Base-by-base conservation (phyloP, 2,113 vertebrate species). In the Tinamus guttatus region DNA sequence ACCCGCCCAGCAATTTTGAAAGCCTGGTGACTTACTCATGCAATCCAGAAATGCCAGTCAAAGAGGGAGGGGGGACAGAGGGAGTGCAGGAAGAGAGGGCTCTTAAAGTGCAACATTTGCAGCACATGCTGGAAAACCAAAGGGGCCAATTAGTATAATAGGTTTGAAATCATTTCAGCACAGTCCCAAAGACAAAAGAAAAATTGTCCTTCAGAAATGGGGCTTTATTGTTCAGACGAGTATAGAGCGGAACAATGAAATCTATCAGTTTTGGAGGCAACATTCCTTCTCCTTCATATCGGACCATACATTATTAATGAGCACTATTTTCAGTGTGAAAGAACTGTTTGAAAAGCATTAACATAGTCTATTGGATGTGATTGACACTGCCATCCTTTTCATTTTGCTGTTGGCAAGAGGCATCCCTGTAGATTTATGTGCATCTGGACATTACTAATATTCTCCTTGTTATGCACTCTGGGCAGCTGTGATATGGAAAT, bases 311-410 rank as follows among this genome's bases (percentile, higher is more conserved):
- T 98, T 98, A 98, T 98, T 98, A 98, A 98, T 98, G 96, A 98
- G 95, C 93, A 96, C 96, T 97, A 97, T 98, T 98, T 98, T 97
- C 45, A 12, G 95, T 96, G 97, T 97, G 98, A 98, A 98, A 98
- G 97, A 97, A 93, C 95, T 98, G 98, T 98, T 98, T 98, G 98
- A 98, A 98, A 98, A 98, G 97, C 97, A 97, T 98, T 98, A 98
- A 97, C 98, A 97, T 97, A 97, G 95, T 96, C 97, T 98, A 98
- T 98, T 98, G 97, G 96, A 98, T 98, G 96, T 98, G 98, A 98
- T 97, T 98, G 98, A 98, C 98, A 98, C 90, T 98, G 97, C 98
- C 98, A 98, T 98, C 93, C 73, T 93, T 97, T 98, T 98, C 96
- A 97, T 98, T 98, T 98, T 97, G 97, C 97, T 98, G 82, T 96